Evolutionary conservation across 1,140 invertebrate species (phyloP).

Genomic region (Physella acuta): DNA sequence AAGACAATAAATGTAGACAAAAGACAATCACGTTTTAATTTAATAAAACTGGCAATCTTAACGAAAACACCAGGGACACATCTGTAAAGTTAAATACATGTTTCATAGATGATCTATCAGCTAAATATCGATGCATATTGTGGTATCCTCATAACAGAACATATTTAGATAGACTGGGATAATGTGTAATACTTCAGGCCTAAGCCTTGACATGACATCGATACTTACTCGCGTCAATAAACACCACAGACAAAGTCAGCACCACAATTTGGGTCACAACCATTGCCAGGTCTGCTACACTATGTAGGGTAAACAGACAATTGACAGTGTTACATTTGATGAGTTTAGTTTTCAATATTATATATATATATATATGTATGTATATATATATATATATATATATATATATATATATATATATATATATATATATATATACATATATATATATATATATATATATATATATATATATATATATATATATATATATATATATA

Average conservation of each 20-base stretch:
- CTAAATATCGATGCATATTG: too few relatives aligned
- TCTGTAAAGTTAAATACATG: too few relatives aligned
- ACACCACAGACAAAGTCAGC: not conserved
- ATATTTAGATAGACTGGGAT: too few relatives aligned
- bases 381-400: slow-evolving; percentile 5
- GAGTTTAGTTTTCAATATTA: not conserved
- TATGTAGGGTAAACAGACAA: not conserved
- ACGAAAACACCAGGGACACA: too few relatives aligned
- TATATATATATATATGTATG: slow-evolving; percentile 5
- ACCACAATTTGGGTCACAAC: not conserved
- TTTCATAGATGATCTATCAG: too few relatives aligned
- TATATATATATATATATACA: slow-evolving; percentile 5
- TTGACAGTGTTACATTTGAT: not conserved
- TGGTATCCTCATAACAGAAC: too few relatives aligned
- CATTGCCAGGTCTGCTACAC: not conserved
- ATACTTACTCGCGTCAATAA: not conserved
- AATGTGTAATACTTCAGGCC: too few relatives aligned
- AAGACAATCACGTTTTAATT: too few relatives aligned
- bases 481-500: slow-evolving; percentile 5
- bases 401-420: slow-evolving; percentile 5
- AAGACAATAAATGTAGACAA: too few relatives aligned
- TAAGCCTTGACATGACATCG: not conserved
- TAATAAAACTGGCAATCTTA: too few relatives aligned
- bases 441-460: slow-evolving; percentile 5
- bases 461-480: slow-evolving; percentile 5